These are phyloP conservation scores for Opisthograptis luteolata DNA, from an alignment of 2,888 invertebrate species.

Conservation along the genomic window DNA sequence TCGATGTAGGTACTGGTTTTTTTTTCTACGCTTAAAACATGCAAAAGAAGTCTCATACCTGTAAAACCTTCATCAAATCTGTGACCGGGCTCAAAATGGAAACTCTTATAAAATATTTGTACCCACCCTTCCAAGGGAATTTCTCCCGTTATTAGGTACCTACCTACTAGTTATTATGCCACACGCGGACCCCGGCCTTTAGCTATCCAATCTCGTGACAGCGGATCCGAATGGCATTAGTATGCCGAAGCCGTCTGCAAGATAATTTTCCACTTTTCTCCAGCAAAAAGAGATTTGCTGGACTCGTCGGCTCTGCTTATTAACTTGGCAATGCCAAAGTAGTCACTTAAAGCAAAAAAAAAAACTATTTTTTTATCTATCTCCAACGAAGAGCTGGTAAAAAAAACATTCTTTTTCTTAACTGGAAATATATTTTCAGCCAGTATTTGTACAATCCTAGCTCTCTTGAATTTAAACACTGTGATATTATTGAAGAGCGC, in stretches of 20 bases:
- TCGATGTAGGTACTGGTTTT: too few relatives aligned
- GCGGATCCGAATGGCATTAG: conserved; percentile 22
- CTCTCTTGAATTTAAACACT: too few relatives aligned
- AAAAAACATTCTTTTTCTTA: too few relatives aligned
- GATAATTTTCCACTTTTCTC: conserved; percentile 29
- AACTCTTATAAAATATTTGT: conserved; percentile 12
- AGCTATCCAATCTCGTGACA: conserved; percentile 29
- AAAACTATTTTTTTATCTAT: too few relatives aligned
- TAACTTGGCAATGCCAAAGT: conserved; percentile 4
- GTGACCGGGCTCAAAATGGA: conserved; percentile 5
- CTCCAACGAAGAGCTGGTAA: too few relatives aligned
- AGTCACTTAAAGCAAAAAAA: neutral
- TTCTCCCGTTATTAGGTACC: conserved; percentile 8
- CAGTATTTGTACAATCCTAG: too few relatives aligned
- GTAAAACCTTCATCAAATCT: neutral
- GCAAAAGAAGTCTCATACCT: neutral
- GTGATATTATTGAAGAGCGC: too few relatives aligned
- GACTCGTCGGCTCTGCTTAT: conserved; percentile 13
- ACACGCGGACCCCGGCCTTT: conserved; percentile 18
- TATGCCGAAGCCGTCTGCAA: conserved; percentile 15
- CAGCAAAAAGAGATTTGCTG: conserved; percentile 16
- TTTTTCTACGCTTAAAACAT: too few relatives aligned
- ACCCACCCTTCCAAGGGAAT: conserved; percentile 11
- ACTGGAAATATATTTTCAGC: too few relatives aligned
- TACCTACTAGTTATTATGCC: conserved; percentile 19